These are phyloP conservation scores for Chalcosyrphus nemorum DNA, from an alignment of 2,888 invertebrate species.

Conservation along the genomic window DNA sequence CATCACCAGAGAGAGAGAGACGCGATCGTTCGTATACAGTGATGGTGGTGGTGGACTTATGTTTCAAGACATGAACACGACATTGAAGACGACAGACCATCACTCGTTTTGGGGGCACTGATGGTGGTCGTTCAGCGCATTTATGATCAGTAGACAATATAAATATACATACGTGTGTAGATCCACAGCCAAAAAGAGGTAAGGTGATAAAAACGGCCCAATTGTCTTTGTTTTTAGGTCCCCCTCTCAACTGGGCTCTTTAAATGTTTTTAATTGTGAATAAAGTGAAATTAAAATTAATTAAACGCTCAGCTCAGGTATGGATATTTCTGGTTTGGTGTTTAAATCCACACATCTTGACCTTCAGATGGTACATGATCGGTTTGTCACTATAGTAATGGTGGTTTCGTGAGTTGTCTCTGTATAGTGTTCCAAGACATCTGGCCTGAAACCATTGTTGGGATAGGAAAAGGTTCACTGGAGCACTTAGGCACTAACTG, in stretches of 20 bases:
- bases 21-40: neutral
- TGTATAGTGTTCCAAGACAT: no score
- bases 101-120: conserved; percentile 8
- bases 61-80: neutral
- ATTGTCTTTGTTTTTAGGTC: conserved; percentile 36
- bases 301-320: neutral
- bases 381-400: conserved; percentile 14
- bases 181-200: conserved; percentile 28
- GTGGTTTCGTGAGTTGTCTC: no score
- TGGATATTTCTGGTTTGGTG: neutral
- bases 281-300: conserved; percentile 28
- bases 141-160: conserved; percentile 55
- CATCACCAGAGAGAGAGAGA: neutral
- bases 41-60: neutral
- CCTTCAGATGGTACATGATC: conserved; percentile 39
- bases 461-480: no score
- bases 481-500: no score
- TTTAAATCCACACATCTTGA: neutral
- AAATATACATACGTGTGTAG: conserved; percentile 28
- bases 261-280: conserved; percentile 22
- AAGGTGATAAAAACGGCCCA: conserved; percentile 47
- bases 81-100: neutral
- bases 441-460: no score
- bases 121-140: conserved; percentile 62
- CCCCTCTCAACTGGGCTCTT: neutral